phyloP scores from a whole-genome alignment of 1,140 invertebrate genomes.

The Eurosta solidaginis region DNA sequence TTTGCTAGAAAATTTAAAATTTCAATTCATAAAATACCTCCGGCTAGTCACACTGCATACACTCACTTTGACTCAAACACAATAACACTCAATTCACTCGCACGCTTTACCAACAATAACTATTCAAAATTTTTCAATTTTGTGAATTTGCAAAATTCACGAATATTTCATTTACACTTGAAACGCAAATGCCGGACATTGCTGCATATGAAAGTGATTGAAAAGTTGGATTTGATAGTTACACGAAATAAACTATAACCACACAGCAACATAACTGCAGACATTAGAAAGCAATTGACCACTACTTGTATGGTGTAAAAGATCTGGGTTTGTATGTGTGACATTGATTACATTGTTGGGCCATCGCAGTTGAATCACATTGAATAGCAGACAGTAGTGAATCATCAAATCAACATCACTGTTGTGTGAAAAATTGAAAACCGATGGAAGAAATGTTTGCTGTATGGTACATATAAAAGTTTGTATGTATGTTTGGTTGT shows the following conservation, averaged over 20 bases:
- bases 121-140: conserved; percentile 31
- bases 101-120: background rate
- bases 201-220: conserved; percentile 12
- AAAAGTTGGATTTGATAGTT: conserved; percentile 7
- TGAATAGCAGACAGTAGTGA: background rate
- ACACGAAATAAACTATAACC: conserved; percentile 11
- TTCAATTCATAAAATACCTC: no score
- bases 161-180: conserved; percentile 31
- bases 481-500: no score
- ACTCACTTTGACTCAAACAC: background rate
- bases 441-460: background rate
- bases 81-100: background rate
- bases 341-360: conserved; percentile 25
- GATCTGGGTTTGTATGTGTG: background rate
- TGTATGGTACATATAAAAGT: no score
- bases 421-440: conserved; percentile 23
- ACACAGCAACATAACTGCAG: background rate
- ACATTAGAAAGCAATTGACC: background rate
- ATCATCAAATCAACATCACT: conserved; percentile 26
- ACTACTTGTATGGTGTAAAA: no score
- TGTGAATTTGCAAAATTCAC: conserved; percentile 30
- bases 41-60: background rate
- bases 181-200: conserved; percentile 10
- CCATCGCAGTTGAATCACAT: background rate
- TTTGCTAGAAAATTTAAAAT: no score